Base-by-base conservation (phyloP, 2,888 invertebrate genomes). In the Belgica antarctica region DNA sequence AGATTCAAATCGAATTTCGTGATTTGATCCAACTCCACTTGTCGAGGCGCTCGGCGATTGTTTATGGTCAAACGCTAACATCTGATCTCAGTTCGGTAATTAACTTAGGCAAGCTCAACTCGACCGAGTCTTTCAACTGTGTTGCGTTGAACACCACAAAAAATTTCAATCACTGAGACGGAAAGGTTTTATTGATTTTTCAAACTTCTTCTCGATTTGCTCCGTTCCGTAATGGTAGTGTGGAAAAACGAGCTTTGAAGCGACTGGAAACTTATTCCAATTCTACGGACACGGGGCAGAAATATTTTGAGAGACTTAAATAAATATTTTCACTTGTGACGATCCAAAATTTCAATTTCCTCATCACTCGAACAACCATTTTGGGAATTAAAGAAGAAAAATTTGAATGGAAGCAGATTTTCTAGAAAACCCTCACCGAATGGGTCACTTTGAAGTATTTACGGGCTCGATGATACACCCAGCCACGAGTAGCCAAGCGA, bases 141-240 rank as follows among this genome's bases (percentile, higher is more conserved):
- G 41, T 41, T 41, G 41, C 41, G 15, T 41, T 15, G 41, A 12
- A 10, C 19, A 57, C 19, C 19, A 5, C 12, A 57, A 57, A 10
- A 57, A 57, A 57, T 2, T 3, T 24, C 57, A 57, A 19, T 57
- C 24, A 52, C 52, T 19, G 52, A 52, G 41, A 41, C 41, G 52
- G 52, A 52, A 52, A 52, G 52, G 17, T 52, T 52, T 52, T 52
- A 52, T 52, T 52, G 52, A 52, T 52, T 52, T 52, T 41, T 31
- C 34, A n/a, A n/a, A n/a, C n/a, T n/a, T n/a, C n/a, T 41, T 41
- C 41, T 12, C 41, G 41, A 41, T 41, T 12, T 4, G n/a, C 41
- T 41, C n/a, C 2, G 2, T 41, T 41, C 41, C n/a, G 41, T 31
- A 41, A 41, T 5, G 41, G 2, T n/a, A 10, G 41, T n/a, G n/a